Percentiles rank a stretch among this genome's conserved stretches.
Evolutionary conservation across 1,140 invertebrate genomes (phyloP).

Genomic region (Drosophila navojoa): DNA sequence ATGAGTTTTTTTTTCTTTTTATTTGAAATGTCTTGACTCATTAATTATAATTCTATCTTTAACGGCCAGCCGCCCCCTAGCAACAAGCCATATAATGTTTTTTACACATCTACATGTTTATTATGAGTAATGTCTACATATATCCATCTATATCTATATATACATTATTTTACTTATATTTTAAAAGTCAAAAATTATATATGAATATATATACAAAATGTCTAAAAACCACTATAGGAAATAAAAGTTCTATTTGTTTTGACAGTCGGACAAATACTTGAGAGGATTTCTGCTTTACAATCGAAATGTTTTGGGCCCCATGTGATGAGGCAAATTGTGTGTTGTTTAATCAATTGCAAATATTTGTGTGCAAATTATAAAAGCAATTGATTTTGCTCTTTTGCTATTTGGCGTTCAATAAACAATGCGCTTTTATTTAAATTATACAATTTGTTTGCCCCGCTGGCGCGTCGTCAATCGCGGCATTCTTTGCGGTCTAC

Average conservation of each 20-base stretch:
- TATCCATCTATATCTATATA: too few relatives aligned
- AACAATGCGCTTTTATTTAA: constrained; percentile 55
- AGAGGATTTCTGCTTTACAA: constrained; percentile 2
- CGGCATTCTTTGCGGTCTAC: constrained; percentile 19
- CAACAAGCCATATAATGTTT: too few relatives aligned
- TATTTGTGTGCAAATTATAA: constrained; percentile 57
- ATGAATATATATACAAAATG: too few relatives aligned
- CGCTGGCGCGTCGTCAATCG: constrained; percentile 28
- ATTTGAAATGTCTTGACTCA: too few relatives aligned
- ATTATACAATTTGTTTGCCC: constrained; percentile 37
- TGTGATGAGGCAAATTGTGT: constrained; percentile 13
- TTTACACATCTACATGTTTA: too few relatives aligned
- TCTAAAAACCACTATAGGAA: too few relatives aligned
- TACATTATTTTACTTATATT: neutral
- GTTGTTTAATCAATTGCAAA: constrained; percentile 56
- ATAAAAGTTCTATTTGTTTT: neutral
- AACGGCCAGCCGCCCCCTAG: too few relatives aligned
- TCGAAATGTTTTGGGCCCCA: constrained; percentile 2
- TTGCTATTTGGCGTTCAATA: constrained; percentile 50
- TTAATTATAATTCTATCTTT: too few relatives aligned
- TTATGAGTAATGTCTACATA: too few relatives aligned
- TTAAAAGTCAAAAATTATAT: too few relatives aligned
- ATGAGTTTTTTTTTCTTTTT: too few relatives aligned
- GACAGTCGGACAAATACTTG: constrained; percentile 25
- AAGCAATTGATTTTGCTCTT: constrained; percentile 41